Evolutionary conservation across 2,888 invertebrate genomes (phyloP), one percentile per base, ranked within the genome.

Genomic region (Sarcophaga variegata): DNA sequence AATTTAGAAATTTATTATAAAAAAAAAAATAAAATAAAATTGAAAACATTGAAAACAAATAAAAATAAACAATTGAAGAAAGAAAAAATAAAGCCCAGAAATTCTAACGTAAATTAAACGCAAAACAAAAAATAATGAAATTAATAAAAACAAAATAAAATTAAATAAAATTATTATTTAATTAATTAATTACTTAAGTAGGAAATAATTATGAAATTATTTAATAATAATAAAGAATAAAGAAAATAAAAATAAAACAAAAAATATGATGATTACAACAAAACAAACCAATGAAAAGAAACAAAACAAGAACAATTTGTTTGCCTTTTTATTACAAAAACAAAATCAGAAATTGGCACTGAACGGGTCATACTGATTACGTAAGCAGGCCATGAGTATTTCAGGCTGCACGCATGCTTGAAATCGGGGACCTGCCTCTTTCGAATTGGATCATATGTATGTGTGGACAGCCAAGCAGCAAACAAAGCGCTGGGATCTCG

Each of bases 161-260:
- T 85, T 80, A 85, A 84, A 88, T 88, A 10, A 37, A 37, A 37
- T 37, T 37, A 37, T 37, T 37, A 37, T 37, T 37, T 37, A 37
- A 37, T 88, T 76, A 86, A 84, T 75, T 84, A 88, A 80, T 80
- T 78, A 88, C 70, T 83, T 88, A 83, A 85, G 81, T 85, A 86
- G 86, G 86, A 81, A 80, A 82, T 82, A 83, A 83, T 80, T 75
- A 72, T 80, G 76, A 85, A 80, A 80, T 85, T 76, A 79, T 85
- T 82, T 49, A 78, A 82, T 67, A 87, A 87, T 62, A 81, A 81
- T 64, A 81, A 81, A 81, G 22, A 60, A 74, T 64, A 10, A 63
- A 60, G 54, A 77, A 62, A 37, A 67, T 49, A 71, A 66, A 66
- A 85, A 71, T 59, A 69, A 75, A 80, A 66, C n/a, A 66, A 67